Base-by-base conservation (phyloP, 2,888 invertebrate species). In the Melinaea menophilus region DNA sequence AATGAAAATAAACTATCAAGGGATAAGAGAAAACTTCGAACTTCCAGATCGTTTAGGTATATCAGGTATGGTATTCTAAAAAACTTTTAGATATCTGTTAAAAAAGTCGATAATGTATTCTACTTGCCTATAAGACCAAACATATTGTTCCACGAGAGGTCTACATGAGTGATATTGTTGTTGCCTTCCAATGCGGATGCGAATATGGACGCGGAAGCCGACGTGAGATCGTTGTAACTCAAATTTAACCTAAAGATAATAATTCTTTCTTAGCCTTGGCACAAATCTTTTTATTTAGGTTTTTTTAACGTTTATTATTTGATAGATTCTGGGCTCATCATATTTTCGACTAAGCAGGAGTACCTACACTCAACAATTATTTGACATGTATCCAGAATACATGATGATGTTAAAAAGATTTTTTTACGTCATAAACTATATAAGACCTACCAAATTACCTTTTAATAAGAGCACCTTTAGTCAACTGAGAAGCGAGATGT, bases 111-210 rank as follows among this genome's bases (percentile, higher is more conserved):
- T 66, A 66, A 66, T 68, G 60, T 67, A 59, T 64, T 62, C 58
- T 54, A 67, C 56, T 68, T 37, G 67, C 66, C 69, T 66, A 67
- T 69, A 55, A 65, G 55, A 13, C 58, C 3, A 67, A 63, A 63
- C 57, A 81, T 70, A 35, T 73, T 74, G 64, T 82, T 84, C 80
- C 80, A 79, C 0, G 81, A 82, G 22, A 82, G 47, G 67, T 83
- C 75, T n/a, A 81, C 69, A 60, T 77, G 75, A 2, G 76, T 79
- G 11, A 76, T 66, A 22, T 66, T 73, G 54, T 79, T 77, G 60
- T 76, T 73, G 3, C 57, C 61, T 62, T 77, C 75, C 13, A 69
- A 59, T 2, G 64, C 70, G 35, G 64, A 51, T 51, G 70, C 67
- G 33, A 70, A 67, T 4, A 63, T 41, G 33, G 62, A 58, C 5